Base-by-base conservation (phyloP, 2,888 invertebrate species). In the Nebria brevicollis region DNA sequence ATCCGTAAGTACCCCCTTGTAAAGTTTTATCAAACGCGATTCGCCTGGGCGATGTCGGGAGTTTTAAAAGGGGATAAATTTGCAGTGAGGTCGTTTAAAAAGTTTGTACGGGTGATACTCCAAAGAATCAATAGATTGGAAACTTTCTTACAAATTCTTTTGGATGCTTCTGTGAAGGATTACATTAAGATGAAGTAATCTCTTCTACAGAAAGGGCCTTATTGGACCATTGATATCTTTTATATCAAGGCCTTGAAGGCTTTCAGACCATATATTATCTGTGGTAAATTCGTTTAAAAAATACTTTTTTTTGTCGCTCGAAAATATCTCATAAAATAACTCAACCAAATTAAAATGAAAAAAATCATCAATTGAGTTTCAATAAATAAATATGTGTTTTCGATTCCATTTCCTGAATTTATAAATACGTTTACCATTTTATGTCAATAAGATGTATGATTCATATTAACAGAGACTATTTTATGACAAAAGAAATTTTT, bases 251-350 rank as follows among this genome's bases (percentile, higher is more conserved):
- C 68, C 20, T 68, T 70, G 25, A 26, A 34, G n/a, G 70, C 54
- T 54, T 13, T 54, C 8, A 5, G 13, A 54, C 4, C 54, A 54
- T 1, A 54, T 54, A 34, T 34, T 34, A 34, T 34, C 34, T 34
- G 1, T 34, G 5, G 34, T 34, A 34, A 34, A 34, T 34, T 34
- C 34, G 34, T 34, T 34, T 34, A 4, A 34, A 34, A 34, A 34
- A 34, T 34, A 34, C 34, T 34, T 34, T 34, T 20, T 4, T 34
- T 34, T 34, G 34, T 34, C 34, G 5, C 1, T 34, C 34, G 2
- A 34, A 34, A 34, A 34, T 72, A 72, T 73, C 65, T 73, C 72
- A 78, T 20, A 66, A 78, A 74, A 78, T 2, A 34, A 34, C 34
- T 34, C 34, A 34, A 34, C 34, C 5, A 34, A 34, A 34, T 20